Conservation (phyloP, 2,113 vertebrate species). For the Oncorhynchus mykiss region DNA sequence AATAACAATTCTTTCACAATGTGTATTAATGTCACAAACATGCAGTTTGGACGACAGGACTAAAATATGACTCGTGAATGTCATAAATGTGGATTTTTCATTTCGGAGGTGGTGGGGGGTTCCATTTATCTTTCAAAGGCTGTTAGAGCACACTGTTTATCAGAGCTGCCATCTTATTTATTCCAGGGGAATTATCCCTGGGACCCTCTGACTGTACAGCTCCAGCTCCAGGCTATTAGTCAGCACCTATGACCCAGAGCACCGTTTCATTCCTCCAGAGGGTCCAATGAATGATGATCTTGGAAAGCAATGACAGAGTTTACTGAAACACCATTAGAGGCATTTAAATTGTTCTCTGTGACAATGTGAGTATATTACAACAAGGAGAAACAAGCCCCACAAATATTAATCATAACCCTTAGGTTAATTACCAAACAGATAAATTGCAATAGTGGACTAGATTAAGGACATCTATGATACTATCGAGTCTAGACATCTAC, state of each 20-base stretch:
- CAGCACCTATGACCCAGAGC: slow-evolving; percentile 22
- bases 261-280: slow-evolving; percentile 6
- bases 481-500: not conserved
- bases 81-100: slow-evolving; percentile 34
- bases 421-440: not conserved
- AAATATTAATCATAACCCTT: not conserved
- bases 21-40: slow-evolving; percentile 29
- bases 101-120: slow-evolving; percentile 2
- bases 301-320: slow-evolving; percentile 36
- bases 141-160: slow-evolving; percentile 32
- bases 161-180: slow-evolving; percentile 33
- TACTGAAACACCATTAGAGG: slow-evolving; percentile 29
- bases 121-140: slow-evolving; percentile 32
- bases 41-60: slow-evolving; percentile 18
- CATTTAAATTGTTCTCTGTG: slow-evolving; percentile 32
- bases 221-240: slow-evolving; percentile 36
- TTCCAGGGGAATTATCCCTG: slow-evolving; percentile 17
- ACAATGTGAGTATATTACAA: slow-evolving; percentile 30
- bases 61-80: slow-evolving; percentile 43
- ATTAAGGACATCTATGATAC: not conserved
- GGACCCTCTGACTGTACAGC: slow-evolving; percentile 18
- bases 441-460: slow-evolving; percentile 1
- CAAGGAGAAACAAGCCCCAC: not conserved
- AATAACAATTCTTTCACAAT: slow-evolving; percentile 38
- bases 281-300: slow-evolving; percentile 26